A percentile compares a stretch with the other conserved stretches of the same genome.
Conservation (phyloP, 2,113 vertebrate species). For the Podarcis muralis region DNA sequence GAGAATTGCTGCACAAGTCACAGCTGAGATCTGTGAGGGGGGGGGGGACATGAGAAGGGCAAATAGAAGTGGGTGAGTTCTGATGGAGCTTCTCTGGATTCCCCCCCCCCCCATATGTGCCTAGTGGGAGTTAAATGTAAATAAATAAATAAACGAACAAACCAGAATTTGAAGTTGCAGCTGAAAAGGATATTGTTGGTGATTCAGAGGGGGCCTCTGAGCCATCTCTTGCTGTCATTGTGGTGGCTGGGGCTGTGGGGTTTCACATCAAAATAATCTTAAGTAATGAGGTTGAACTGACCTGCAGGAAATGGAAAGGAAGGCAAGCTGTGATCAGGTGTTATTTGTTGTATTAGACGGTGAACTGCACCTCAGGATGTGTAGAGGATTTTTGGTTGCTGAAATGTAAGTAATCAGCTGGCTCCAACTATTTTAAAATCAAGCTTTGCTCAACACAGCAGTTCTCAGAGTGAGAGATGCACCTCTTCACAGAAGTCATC, state of each 20-base stretch:
- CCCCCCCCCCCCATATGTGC: slow-evolving; percentile 8
- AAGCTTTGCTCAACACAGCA: neutral
- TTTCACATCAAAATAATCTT: slow-evolving; percentile 37
- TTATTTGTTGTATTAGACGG: slow-evolving; percentile 1
- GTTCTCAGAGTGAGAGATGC: neutral
- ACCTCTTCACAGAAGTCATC: neutral
- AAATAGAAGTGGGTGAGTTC: neutral
- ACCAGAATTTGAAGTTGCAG: neutral
- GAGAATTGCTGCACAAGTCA: slow-evolving; percentile 8
- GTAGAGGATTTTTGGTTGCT: slow-evolving; percentile 18
- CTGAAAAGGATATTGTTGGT: slow-evolving; percentile 15
- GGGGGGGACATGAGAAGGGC: neutral
- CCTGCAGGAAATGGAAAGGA: slow-evolving; percentile 3
- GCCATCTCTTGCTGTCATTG: slow-evolving; percentile 52
- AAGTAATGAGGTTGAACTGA: neutral
- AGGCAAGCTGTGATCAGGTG: neutral
- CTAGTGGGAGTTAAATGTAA: neutral
- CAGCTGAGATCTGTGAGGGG: neutral
- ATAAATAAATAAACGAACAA: neutral
- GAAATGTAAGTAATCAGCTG: neutral
- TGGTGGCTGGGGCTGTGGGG: neutral
- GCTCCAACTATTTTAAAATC: slow-evolving; percentile 31
- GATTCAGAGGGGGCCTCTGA: slow-evolving; percentile 38
- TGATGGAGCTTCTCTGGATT: neutral
- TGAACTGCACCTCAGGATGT: neutral